Evolutionary conservation across 2,888 invertebrate genomes (phyloP).

Genomic region (Subacronicta megacephala): DNA sequence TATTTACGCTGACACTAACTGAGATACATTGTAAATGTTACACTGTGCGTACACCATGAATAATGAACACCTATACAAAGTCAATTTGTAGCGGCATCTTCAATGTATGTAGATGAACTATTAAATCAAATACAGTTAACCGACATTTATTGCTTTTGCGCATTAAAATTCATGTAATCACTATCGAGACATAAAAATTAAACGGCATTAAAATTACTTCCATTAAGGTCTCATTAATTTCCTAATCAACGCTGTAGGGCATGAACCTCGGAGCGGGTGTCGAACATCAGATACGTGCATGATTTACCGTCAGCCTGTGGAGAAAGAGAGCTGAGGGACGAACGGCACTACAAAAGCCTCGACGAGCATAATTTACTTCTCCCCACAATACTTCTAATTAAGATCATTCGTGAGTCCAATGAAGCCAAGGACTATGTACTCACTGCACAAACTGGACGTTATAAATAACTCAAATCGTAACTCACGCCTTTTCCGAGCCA

Average conservation of each 20-base stretch:
- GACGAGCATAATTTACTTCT: slow-evolving; percentile 80
- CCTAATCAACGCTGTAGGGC: slow-evolving; percentile 83
- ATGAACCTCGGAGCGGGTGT: slow-evolving; percentile 55
- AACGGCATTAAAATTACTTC: slow-evolving; percentile 81
- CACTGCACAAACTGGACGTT: slow-evolving; percentile 82
- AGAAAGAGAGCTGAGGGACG: slow-evolving; percentile 54
- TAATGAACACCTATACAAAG: slow-evolving; percentile 67
- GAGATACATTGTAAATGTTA: slow-evolving; percentile 66
- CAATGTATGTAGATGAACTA: slow-evolving; percentile 68
- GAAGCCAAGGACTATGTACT: slow-evolving; percentile 79
- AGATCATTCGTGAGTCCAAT: slow-evolving; percentile 85
- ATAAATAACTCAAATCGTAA: slow-evolving; percentile 87
- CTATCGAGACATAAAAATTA: slow-evolving; percentile 78
- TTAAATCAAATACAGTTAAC: slow-evolving; percentile 75
- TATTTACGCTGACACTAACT: slow-evolving; percentile 66
- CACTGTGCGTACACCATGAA: slow-evolving; percentile 61
- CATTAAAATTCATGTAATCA: slow-evolving; percentile 83
- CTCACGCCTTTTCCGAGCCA: slow-evolving; percentile 78
- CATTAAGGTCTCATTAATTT: slow-evolving; percentile 86
- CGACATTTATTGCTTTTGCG: slow-evolving; percentile 80
- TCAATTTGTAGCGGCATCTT: slow-evolving; percentile 76
- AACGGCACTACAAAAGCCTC: slow-evolving; percentile 68
- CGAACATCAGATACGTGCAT: slow-evolving; percentile 71
- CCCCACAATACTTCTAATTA: slow-evolving; percentile 88
- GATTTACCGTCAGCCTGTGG: slow-evolving; percentile 76